These are phyloP conservation scores for Pterobdella sp. DNA, from an alignment of 2,888 invertebrate species.

Conservation along the genomic window DNA sequence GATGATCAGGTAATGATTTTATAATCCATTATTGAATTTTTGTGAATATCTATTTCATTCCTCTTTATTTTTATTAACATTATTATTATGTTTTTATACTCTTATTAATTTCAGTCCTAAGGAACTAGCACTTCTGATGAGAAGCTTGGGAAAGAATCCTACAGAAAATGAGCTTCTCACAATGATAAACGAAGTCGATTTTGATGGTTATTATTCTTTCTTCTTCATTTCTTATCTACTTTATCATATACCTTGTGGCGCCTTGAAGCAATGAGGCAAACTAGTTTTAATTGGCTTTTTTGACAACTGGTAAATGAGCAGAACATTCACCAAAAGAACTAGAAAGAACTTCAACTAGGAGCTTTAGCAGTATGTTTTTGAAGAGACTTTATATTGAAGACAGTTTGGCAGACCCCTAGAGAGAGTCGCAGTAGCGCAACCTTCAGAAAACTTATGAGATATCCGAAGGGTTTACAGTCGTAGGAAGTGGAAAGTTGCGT, in stretches of 20 bases:
- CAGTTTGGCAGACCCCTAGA: too few relatives aligned
- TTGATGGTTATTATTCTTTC: constrained; percentile 16
- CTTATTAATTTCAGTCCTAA: background rate
- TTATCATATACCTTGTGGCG: too few relatives aligned
- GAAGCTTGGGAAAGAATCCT: constrained; percentile 26
- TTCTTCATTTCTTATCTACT: background rate
- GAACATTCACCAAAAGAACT: too few relatives aligned
- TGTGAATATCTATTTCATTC: constrained; percentile 48
- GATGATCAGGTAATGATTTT: background rate
- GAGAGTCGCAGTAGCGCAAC: too few relatives aligned
- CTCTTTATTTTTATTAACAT: constrained; percentile 2
- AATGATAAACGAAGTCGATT: constrained; percentile 25
- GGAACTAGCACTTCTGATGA: constrained; percentile 16
- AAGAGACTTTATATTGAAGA: too few relatives aligned
- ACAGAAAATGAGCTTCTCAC: constrained; percentile 22
- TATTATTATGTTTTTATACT: constrained; percentile 10
- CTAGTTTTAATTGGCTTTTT: background rate
- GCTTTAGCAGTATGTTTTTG: too few relatives aligned
- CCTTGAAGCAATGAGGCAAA: background rate
- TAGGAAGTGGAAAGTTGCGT: too few relatives aligned
- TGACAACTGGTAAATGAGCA: too few relatives aligned
- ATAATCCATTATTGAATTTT: background rate
- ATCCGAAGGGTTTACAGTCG: too few relatives aligned
- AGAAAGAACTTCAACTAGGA: too few relatives aligned
- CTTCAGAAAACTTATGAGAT: too few relatives aligned